Base-by-base conservation (phyloP, 2,113 vertebrate genomes). In the Illadopsis cleaveri region DNA sequence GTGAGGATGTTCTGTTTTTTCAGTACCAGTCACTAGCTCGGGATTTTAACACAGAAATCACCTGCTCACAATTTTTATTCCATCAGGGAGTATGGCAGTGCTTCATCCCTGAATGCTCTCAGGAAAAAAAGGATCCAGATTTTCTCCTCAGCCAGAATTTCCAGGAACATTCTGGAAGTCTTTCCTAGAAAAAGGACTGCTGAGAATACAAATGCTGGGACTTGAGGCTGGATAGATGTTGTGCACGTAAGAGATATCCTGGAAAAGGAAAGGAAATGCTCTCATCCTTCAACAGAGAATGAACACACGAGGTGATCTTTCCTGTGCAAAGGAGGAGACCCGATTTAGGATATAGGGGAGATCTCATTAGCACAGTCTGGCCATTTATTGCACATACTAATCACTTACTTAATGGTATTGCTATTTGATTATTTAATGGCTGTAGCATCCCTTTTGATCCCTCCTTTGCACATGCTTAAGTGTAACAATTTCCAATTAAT, bases 341-440 rank as follows among this genome's bases (percentile, higher is more conserved):
- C 4, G 2, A 27, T 47, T 83, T 79, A 62, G 79, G 93, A 70
- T 73, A 44, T 60, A 22, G 18, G 37, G 75, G 60, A 69, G 50
- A 81, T 71, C 65, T 95, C 92, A 90, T 94, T 86, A 94, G 68
- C 88, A 84, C 69, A 79, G 86, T 72, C 92, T 81, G 90, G 72
- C 72, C 82, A 93, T 75, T 96, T 95, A 82, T 76, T 96, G 61
- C 50, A 68, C 69, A 54, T 30, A 24, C 77, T 92, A 92, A 90
- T 96, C 86, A 73, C 76, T 88, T 79, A 70, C 60, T 95, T 97
- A 77, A 92, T 86, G 53, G 31, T 81, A 75, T 92, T 90, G 69
- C 76, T 53, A 57, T 92, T 86, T 93, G 93, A 88, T 95, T 90
- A 92, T 92, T 96, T 93, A 92, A 86, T 90, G 60, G 68, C 86